phyloP scores from a whole-genome alignment of 2,797 vertebrate genomes.

The Thalassophryne amazonica region DNA sequence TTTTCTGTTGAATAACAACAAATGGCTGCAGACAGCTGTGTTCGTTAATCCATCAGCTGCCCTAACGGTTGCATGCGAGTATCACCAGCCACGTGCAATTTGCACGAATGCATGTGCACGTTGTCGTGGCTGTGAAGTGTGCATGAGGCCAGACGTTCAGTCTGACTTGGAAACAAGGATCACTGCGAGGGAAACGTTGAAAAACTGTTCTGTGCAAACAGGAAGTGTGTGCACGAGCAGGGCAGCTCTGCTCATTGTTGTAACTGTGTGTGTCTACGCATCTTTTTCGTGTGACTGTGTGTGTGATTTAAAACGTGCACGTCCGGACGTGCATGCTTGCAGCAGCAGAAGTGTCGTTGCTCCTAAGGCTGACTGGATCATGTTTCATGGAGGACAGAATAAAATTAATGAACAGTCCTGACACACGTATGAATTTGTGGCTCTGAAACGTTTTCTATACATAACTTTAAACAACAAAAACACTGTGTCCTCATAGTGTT shows the following conservation, averaged over 20 bases:
- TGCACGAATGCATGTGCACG: slow-evolving; percentile 22
- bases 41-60: too few relatives aligned
- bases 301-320: slow-evolving; percentile 4
- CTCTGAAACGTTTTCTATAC: too few relatives aligned
- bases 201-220: slow-evolving; percentile 63
- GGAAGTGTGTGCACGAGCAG: slow-evolving; percentile 65
- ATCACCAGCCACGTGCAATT: slow-evolving; percentile 11
- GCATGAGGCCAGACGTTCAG: slow-evolving; percentile 57
- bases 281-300: neutral
- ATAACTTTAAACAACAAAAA: too few relatives aligned
- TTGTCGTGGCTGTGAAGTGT: slow-evolving; percentile 34
- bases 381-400: slow-evolving; percentile 17
- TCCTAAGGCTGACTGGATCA: slow-evolving; percentile 5
- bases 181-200: slow-evolving; percentile 39
- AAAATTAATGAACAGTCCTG: neutral
- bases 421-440: too few relatives aligned
- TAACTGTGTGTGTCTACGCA: slow-evolving; percentile 25
- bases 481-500: too few relatives aligned
- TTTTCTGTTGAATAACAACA: too few relatives aligned
- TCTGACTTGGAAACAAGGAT: slow-evolving; percentile 52
- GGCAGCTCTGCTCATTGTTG: slow-evolving; percentile 38
- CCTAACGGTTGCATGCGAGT: slow-evolving; percentile 32
- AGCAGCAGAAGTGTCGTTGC: too few relatives aligned
- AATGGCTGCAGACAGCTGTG: too few relatives aligned
- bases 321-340: slow-evolving; percentile 8